Conservation (phyloP, 2,888 invertebrate genomes). For the Andrena chrysosceles region DNA sequence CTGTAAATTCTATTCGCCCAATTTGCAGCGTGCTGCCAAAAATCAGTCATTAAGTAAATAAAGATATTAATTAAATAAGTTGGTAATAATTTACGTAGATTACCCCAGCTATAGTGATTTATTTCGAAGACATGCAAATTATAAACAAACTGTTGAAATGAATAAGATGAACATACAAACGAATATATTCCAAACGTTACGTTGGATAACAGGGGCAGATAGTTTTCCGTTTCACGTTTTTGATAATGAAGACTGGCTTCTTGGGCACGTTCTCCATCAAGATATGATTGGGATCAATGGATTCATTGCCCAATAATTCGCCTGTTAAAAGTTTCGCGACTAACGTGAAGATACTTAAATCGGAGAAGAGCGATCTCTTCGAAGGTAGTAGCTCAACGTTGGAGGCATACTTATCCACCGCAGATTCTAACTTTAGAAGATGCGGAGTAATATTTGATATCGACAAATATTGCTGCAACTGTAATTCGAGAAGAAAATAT, state of each 20-base stretch:
- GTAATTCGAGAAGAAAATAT: slow-evolving; percentile 40
- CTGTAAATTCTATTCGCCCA: slow-evolving; percentile 60
- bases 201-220: slow-evolving; percentile 22
- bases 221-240: slow-evolving; percentile 72
- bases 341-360: slow-evolving; percentile 67
- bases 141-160: slow-evolving; percentile 10
- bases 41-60: slow-evolving; percentile 64
- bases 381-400: slow-evolving; percentile 65
- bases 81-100: slow-evolving; percentile 60
- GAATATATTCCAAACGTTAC: slow-evolving; percentile 1
- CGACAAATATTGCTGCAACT: slow-evolving; percentile 78
- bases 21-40: slow-evolving; percentile 66
- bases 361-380: slow-evolving; percentile 35
- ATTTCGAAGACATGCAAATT: slow-evolving; percentile 4
- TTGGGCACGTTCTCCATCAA: slow-evolving; percentile 71
- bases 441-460: slow-evolving; percentile 72
- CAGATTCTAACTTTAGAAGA: slow-evolving; percentile 70
- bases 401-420: slow-evolving; percentile 71
- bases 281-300: slow-evolving; percentile 68
- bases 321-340: slow-evolving; percentile 76
- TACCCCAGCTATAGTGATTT: slow-evolving; percentile 28
- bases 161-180: not conserved
- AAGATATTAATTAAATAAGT: slow-evolving; percentile 42
- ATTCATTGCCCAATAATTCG: slow-evolving; percentile 74
- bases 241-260: slow-evolving; percentile 78